A percentile compares a stretch with the other conserved stretches of the same genome.
These are phyloP conservation scores for Lysiphlebus fabarum DNA, from an alignment of 1,140 invertebrate species.

Conservation along the genomic window DNA sequence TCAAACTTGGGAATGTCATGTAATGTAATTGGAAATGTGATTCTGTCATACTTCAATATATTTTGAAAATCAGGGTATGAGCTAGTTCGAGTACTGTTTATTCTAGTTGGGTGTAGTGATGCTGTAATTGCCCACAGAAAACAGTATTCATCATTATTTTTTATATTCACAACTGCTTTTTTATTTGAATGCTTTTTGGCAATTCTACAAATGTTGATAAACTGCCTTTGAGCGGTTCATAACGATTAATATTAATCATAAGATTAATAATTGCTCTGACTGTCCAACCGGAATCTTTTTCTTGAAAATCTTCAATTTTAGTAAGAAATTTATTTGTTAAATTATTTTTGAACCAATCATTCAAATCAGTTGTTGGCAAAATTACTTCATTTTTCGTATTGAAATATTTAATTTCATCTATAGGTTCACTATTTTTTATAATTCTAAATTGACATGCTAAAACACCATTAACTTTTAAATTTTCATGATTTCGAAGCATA, in stretches of 20 bases:
- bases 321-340: constrained; percentile 13
- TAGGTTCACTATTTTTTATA: constrained; percentile 10
- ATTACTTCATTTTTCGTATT: constrained; percentile 23
- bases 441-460: constrained; percentile 19
- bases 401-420: constrained; percentile 23
- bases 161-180: constrained; percentile 27
- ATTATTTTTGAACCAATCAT: constrained; percentile 19
- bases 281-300: constrained; percentile 26
- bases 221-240: constrained; percentile 22
- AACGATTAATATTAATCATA: constrained; percentile 26
- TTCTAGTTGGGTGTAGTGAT: constrained; percentile 11
- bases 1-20: constrained; percentile 23
- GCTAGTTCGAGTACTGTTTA: not conserved
- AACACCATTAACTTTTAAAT: constrained; percentile 23
- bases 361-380: constrained; percentile 18
- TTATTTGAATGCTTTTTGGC: constrained; percentile 23
- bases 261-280: constrained; percentile 28
- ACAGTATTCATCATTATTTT: constrained; percentile 19
- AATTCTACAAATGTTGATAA: constrained; percentile 23
- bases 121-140: constrained; percentile 22
- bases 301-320: constrained; percentile 27
- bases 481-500: constrained; percentile 5
- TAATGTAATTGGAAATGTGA: constrained; percentile 24
- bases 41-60: constrained; percentile 19
- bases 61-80: constrained; percentile 18